These are phyloP conservation scores for Chrysocyon brachyurus DNA, from an alignment of 2,797 vertebrate genomes.

Conservation along the genomic window DNA sequence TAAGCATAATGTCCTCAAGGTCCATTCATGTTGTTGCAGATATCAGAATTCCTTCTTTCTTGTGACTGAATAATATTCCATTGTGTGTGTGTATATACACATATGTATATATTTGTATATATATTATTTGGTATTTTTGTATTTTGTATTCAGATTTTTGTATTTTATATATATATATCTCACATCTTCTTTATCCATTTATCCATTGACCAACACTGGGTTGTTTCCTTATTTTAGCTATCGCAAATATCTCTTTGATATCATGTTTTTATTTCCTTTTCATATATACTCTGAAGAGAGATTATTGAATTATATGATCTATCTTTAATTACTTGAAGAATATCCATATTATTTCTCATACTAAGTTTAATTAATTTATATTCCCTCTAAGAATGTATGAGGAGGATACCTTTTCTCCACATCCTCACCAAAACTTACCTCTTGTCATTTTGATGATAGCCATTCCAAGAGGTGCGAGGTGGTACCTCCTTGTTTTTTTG, in stretches of 20 bases:
- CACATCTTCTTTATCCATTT: not conserved
- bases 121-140: not conserved
- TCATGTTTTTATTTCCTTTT: not conserved
- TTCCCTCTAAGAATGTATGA: not conserved
- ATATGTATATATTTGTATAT: not conserved
- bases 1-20: not conserved
- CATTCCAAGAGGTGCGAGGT: not conserved
- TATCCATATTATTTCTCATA: not conserved
- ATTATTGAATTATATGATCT: not conserved
- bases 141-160: not conserved
- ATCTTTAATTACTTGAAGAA: not conserved
- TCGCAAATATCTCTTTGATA: not conserved
- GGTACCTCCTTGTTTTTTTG: not conserved
- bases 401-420: not conserved
- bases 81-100: not conserved
- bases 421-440: not conserved
- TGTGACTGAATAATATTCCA: not conserved
- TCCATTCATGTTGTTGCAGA: not conserved
- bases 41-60: not conserved
- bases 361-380: not conserved
- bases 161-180: not conserved
- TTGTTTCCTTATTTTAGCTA: not conserved
- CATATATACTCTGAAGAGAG: not conserved
- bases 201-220: not conserved
- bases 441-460: not conserved